Evolutionary conservation across 2,888 invertebrate genomes (phyloP), one percentile per base, ranked within the genome.

Genomic region (Orthosia cruda): DNA sequence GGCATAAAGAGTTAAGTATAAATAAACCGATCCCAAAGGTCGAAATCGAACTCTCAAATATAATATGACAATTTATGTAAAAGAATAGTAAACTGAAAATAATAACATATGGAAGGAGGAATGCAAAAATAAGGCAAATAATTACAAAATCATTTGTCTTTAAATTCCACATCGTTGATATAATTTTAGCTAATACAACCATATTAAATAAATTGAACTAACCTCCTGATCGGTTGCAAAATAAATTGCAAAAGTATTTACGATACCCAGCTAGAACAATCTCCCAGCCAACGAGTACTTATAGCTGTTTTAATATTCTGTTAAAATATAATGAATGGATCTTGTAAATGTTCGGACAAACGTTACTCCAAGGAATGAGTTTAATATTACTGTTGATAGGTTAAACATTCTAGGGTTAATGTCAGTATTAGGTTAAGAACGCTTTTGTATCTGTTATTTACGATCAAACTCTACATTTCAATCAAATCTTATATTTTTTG

Each of bases 361-460:
- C 65, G 81, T 85, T 86, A 86, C 71, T 81, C 75, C 74, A 71
- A 75, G 59, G 77, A 71, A 83, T 83, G 66, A 83, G 81, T 81
- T 86, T 75, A 83, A 83, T 81, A 74, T 76, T 71, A 83, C 71
- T 84, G 86, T 87, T 85, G 62, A 77, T 84, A 87, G 82, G 75
- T 77, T 87, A 80, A 81, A 77, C 72, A 80, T 75, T 74, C 32
- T 87, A 87, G 78, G 78, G 76, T 81, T 87, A 86, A 72, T 77
- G 74, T 77, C 76, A 76, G 81, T 85, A 86, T 85, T 87, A 87
- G 85, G 80, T 85, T 87, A 84, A 85, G 71, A 73, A 61, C 68
- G 87, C 87, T 87, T 87, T 84, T 82, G 67, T 87, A 86, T 80
- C 40, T 67, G 65, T 87, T 83, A 68, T 63, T 77, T 74, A 71